A percentile compares a stretch with the other conserved stretches of the same genome.
Conservation (phyloP, 2,797 vertebrate species). For the Hafferia zeledoni region DNA sequence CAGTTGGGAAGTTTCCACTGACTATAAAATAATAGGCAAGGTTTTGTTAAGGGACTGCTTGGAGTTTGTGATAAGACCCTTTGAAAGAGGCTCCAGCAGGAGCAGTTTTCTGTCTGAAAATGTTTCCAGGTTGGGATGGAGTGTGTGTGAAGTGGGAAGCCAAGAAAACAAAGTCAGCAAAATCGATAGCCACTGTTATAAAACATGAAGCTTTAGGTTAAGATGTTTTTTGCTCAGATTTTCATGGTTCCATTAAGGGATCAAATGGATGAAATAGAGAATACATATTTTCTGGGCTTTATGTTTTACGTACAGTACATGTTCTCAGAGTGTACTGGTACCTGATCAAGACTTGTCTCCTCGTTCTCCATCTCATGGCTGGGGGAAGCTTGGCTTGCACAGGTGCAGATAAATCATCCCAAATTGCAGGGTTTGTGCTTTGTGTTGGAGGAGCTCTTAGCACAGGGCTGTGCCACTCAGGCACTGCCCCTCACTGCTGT, state of each 20-base stretch:
- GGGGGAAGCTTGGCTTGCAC: rapidly evolving
- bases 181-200: not conserved
- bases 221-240: not conserved
- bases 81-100: not conserved
- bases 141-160: not conserved
- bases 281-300: rapidly evolving
- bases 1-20: not conserved
- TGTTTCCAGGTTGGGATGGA: not conserved
- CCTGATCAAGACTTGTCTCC: not conserved
- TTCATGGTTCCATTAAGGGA: not conserved
- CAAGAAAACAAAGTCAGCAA: not conserved
- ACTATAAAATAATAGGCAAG: not conserved
- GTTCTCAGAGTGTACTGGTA: not conserved
- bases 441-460: not conserved
- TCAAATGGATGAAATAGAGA: not conserved
- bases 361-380: rapidly evolving
- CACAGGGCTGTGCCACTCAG: not conserved
- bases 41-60: not conserved
- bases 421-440: rapidly evolving
- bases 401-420: not conserved
- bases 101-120: not conserved
- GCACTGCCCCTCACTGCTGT: rapidly evolving
- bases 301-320: not conserved
- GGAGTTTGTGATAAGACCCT: not conserved
- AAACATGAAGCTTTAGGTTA: not conserved